A percentile compares a stretch with the other conserved stretches of the same genome.
These are phyloP conservation scores for Chaenocephalus aceratus DNA, from an alignment of 2,113 vertebrate genomes.

Conservation along the genomic window DNA sequence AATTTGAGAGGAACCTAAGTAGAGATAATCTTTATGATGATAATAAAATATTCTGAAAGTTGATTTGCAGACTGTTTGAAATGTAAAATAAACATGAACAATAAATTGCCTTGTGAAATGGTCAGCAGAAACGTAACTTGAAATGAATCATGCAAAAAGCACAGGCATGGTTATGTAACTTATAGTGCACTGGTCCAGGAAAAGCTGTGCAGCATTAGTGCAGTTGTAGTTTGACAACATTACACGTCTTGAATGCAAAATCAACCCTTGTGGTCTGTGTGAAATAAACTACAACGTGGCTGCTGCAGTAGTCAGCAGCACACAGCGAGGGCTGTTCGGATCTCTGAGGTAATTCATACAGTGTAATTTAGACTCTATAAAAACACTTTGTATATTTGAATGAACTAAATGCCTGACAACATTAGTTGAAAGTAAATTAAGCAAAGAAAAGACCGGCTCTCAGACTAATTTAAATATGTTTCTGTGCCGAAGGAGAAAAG, in stretches of 20 bases:
- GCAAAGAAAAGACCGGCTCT: conserved; percentile 23
- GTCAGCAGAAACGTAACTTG: not conserved
- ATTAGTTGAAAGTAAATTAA: conserved; percentile 41
- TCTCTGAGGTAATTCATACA: conserved; percentile 46
- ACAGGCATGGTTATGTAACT: conserved; percentile 32
- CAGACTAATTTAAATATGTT: conserved; percentile 39
- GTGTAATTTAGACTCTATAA: conserved; percentile 31
- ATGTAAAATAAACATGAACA: not conserved
- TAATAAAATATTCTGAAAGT: not conserved
- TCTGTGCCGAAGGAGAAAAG: conserved; percentile 33
- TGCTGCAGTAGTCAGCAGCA: conserved; percentile 21
- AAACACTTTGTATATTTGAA: conserved; percentile 44
- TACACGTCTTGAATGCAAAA: conserved; percentile 10
- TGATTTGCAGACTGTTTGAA: not conserved
- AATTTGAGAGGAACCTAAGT: not conserved
- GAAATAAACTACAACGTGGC: conserved; percentile 7
- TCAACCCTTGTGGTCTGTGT: conserved; percentile 12
- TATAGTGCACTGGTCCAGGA: conserved; percentile 7
- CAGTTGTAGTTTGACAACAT: conserved; percentile 31
- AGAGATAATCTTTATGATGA: no score
- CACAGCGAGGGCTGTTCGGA: conserved; percentile 4
- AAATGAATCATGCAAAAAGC: conserved; percentile 11
- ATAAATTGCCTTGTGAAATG: not conserved
- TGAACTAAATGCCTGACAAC: conserved; percentile 46
- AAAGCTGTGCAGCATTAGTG: conserved; percentile 27